phyloP scores from a whole-genome alignment of 2,888 invertebrate species.

The Athalia cordata region DNA sequence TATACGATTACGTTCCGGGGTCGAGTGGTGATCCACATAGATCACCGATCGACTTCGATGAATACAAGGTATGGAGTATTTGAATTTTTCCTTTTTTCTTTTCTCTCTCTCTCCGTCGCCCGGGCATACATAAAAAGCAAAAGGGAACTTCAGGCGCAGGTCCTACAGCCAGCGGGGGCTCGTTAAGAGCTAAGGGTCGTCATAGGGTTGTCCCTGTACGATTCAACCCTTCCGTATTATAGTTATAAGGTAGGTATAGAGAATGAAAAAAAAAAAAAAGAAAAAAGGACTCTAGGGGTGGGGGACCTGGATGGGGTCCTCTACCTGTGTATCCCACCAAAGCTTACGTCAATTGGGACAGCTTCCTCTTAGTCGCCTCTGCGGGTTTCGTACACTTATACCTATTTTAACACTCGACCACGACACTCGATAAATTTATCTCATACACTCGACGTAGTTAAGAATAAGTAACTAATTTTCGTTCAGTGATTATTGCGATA shows the following conservation, averaged over 20 bases:
- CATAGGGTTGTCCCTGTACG: neutral
- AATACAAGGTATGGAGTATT: neutral
- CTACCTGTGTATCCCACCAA: constrained; percentile 28
- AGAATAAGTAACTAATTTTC: neutral
- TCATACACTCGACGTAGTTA: neutral
- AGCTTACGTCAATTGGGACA: constrained; percentile 44
- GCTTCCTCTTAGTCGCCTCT: constrained; percentile 7
- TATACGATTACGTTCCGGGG: constrained; percentile 63
- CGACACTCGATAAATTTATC: constrained; percentile 8
- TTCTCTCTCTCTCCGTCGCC: too few species aligned
- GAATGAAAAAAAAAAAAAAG: too few species aligned
- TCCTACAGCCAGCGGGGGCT: constrained; percentile 44
- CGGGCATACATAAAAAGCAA: constrained; percentile 51
- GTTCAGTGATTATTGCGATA: neutral
- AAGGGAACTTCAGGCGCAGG: constrained; percentile 54
- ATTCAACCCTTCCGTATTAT: constrained; percentile 36
- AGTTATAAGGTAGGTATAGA: neutral
- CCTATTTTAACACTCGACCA: constrained; percentile 3
- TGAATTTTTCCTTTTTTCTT: too few species aligned
- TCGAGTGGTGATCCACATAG: constrained; percentile 67
- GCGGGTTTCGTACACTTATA: constrained; percentile 30
- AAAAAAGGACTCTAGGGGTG: neutral
- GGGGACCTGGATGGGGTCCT: constrained; percentile 17
- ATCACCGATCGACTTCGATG: constrained; percentile 59
- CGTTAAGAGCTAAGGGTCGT: constrained; percentile 42